These are phyloP conservation scores for Anthopleura xanthogrammica DNA, from an alignment of 92 coral and sea anemone genomes.

Conservation along the genomic window DNA sequence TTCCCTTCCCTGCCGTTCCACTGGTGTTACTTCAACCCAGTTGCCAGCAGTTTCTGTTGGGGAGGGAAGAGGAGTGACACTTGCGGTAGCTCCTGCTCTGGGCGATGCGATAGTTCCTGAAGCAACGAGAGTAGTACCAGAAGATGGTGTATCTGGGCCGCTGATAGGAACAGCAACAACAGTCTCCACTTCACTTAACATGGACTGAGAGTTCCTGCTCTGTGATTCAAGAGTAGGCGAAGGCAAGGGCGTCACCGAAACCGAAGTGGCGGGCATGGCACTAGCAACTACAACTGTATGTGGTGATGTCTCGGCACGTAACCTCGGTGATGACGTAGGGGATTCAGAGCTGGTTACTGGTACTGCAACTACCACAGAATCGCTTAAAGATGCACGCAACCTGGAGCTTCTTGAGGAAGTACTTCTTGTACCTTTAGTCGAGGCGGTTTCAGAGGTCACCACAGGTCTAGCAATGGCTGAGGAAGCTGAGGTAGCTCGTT, in stretches of 20 bases:
- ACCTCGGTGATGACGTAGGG: constrained; percentile 1
- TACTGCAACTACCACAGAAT: constrained; percentile 62
- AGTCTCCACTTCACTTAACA: constrained; percentile 4
- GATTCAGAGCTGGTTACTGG: constrained; percentile 43
- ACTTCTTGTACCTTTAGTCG: constrained; percentile 30
- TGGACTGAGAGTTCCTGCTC: neutral
- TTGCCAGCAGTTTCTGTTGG: constrained; percentile 9
- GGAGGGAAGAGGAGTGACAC: constrained; percentile 38
- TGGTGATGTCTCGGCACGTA: constrained; percentile 7
- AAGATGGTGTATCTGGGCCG: constrained; percentile 9
- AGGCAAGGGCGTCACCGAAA: constrained; percentile 56
- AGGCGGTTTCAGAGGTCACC: constrained; percentile 13
- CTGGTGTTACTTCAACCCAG: neutral
- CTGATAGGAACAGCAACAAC: constrained; percentile 47
- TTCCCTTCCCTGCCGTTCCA: neutral
- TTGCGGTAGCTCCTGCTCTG: constrained; percentile 17
- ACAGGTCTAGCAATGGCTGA: constrained; percentile 35
- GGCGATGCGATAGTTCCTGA: constrained; percentile 33
- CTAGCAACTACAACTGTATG: constrained; percentile 57
- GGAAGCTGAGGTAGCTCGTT: constrained; percentile 14
- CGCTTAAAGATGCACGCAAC: constrained; percentile 28
- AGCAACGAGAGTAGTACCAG: constrained; percentile 23
- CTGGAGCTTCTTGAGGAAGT: constrained; percentile 14
- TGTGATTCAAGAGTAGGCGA: constrained; percentile 51
- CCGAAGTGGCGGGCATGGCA: constrained; percentile 37